phyloP scores from a whole-genome alignment of 2,113 vertebrate genomes.

The Psilopogon haemacephalus region DNA sequence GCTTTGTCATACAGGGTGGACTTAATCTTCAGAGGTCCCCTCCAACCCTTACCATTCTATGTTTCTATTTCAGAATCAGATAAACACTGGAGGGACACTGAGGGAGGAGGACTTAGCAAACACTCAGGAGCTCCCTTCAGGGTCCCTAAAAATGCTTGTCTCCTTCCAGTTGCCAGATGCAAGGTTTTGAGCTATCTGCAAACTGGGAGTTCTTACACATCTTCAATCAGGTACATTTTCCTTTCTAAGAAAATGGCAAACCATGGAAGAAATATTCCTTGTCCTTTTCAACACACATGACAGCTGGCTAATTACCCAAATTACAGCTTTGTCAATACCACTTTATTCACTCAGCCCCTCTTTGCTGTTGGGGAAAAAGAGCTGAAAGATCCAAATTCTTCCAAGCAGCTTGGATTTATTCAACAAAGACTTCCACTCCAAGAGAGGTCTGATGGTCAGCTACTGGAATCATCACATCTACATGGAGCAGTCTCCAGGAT shows the following conservation, averaged over 20 bases:
- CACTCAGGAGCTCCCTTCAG: neutral
- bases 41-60: too few species aligned
- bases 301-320: conserved; percentile 55
- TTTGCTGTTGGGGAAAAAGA: neutral
- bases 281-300: neutral
- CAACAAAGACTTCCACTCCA: neutral
- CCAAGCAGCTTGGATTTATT: neutral
- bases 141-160: fast-evolving
- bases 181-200: neutral
- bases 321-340: conserved; percentile 43
- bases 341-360: neutral
- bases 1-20: too few species aligned
- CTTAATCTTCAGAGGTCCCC: too few species aligned
- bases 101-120: neutral
- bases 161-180: neutral
- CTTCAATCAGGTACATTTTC: neutral
- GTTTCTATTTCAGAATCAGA: neutral
- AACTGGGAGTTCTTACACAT: fast-evolving
- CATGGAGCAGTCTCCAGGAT: neutral
- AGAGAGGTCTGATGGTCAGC: neutral
- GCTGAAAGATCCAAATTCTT: neutral
- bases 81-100: neutral
- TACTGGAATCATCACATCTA: neutral
- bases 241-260: neutral
- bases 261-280: conserved; percentile 24